phyloP scores from a whole-genome alignment of 2,113 vertebrate genomes.

The Climacteris rufus region DNA sequence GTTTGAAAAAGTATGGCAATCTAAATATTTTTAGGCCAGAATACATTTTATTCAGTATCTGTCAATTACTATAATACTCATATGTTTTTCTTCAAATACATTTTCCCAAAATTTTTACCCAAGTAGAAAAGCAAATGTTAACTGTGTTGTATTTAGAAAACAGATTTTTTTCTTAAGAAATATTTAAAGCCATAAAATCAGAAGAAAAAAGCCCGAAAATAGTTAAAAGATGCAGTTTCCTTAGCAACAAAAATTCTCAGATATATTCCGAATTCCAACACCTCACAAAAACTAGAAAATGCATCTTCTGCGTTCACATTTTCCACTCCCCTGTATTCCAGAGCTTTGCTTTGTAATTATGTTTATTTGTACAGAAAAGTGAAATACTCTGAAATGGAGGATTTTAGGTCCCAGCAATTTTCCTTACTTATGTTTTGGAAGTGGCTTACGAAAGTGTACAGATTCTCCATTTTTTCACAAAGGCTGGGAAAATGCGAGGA shows the following conservation, averaged over 20 bases:
- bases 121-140: neutral
- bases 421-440: neutral
- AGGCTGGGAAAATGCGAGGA: neutral
- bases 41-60: neutral
- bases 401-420: neutral
- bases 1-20: neutral
- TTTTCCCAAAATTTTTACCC: neutral
- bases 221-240: neutral
- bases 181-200: neutral
- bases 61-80: neutral
- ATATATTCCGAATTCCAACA: neutral
- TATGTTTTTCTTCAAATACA: neutral
- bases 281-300: neutral
- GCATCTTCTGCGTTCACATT: neutral
- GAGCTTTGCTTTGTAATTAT: neutral
- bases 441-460: neutral
- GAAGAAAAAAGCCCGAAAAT: neutral
- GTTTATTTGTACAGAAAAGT: neutral
- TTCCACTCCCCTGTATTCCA: neutral
- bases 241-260: neutral
- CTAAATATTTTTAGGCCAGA: neutral
- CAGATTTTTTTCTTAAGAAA: neutral
- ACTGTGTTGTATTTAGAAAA: neutral
- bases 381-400: neutral
- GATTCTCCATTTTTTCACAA: neutral